Percentiles rank a stretch among this genome's conserved stretches.
These are phyloP conservation scores for Alentia gelatinosa DNA, from an alignment of 2,888 invertebrate genomes.

Conservation along the genomic window DNA sequence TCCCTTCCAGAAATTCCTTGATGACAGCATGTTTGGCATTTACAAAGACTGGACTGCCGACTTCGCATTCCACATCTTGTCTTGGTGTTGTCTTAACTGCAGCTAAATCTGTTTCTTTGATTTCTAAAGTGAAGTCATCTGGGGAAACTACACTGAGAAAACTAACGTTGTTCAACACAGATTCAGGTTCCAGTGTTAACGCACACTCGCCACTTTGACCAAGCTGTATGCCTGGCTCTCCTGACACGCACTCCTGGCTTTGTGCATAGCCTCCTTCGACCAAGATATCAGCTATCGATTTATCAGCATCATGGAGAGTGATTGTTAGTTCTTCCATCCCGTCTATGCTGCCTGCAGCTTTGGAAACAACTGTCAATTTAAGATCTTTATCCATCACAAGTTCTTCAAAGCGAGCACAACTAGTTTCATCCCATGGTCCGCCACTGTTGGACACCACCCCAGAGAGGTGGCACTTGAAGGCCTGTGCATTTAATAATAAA, in stretches of 20 bases:
- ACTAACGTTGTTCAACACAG: background rate
- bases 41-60: background rate
- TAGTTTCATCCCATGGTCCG: background rate
- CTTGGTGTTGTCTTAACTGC: background rate
- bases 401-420: conserved; percentile 51
- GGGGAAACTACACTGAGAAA: background rate
- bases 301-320: background rate
- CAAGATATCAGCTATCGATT: background rate
- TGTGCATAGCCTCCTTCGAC: conserved; percentile 34
- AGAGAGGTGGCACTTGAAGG: conserved; percentile 69
- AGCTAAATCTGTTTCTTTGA: background rate
- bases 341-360: background rate
- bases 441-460: conserved; percentile 71
- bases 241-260: background rate
- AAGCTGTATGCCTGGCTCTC: background rate
- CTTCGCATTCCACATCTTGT: background rate
- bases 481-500: conserved; percentile 65
- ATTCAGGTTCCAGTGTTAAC: background rate
- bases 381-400: conserved; percentile 48
- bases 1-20: background rate
- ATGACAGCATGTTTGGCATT: background rate
- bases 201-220: background rate
- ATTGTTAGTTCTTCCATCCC: background rate
- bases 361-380: background rate
- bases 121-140: background rate